Conservation (phyloP, 2,113 vertebrate genomes). For the Fukomys damarensis region DNA sequence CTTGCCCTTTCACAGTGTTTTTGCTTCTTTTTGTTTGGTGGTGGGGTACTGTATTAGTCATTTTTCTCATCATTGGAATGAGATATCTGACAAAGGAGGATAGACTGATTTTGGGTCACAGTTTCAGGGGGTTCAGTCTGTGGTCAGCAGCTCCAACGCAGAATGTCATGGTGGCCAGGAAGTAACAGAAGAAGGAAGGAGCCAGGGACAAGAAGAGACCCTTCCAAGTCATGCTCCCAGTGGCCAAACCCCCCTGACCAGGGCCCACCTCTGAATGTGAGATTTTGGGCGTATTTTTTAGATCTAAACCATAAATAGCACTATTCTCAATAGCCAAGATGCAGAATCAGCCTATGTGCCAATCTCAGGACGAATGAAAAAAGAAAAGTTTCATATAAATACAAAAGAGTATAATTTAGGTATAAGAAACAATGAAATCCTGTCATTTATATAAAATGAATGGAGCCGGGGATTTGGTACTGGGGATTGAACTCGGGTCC, state of each 20-base stretch:
- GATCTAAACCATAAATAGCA: background rate
- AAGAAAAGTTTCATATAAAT: background rate
- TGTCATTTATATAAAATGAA: background rate
- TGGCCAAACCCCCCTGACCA: background rate
- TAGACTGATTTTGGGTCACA: background rate
- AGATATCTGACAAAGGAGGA: background rate
- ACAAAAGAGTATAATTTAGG: background rate
- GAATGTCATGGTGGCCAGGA: background rate
- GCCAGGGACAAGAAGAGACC: background rate
- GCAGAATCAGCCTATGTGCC: background rate
- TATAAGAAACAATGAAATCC: background rate
- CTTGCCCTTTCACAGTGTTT: background rate
- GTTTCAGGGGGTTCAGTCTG: background rate
- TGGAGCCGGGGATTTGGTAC: too few relatives aligned
- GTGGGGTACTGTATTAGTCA: background rate
- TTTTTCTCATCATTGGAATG: background rate
- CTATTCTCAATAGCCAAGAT: background rate
- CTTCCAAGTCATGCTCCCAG: background rate
- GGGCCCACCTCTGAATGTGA: background rate
- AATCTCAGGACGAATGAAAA: background rate
- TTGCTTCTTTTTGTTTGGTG: background rate
- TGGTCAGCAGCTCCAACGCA: background rate
- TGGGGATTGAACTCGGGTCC: too few relatives aligned
- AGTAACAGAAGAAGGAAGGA: background rate
- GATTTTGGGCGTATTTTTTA: background rate